These are phyloP conservation scores for Siderastrea radians DNA, from an alignment of 92 coral and sea anemone genomes.

Conservation along the genomic window DNA sequence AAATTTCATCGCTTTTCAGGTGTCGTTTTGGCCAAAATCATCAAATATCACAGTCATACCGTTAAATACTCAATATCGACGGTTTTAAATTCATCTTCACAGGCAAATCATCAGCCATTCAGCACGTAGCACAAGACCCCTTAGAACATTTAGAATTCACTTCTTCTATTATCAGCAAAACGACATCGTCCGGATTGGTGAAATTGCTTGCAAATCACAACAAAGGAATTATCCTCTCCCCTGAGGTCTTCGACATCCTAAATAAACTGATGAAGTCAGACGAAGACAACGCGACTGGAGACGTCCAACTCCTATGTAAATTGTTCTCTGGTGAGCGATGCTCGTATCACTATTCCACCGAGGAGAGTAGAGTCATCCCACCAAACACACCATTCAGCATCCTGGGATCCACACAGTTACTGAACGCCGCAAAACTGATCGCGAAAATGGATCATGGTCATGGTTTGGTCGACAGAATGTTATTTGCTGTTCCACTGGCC, in stretches of 20 bases:
- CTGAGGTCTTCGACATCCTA: no score
- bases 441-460: no score
- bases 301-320: not conserved
- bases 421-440: slow-evolving; percentile 3
- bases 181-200: slow-evolving; percentile 61
- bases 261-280: no score
- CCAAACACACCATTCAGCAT: slow-evolving; percentile 63
- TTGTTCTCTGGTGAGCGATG: slow-evolving; percentile 60
- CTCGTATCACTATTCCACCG: slow-evolving; percentile 64
- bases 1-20: no score
- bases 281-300: no score
- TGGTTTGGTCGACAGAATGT: no score
- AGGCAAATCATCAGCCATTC: slow-evolving; percentile 49
- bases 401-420: slow-evolving; percentile 66
- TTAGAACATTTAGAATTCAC: slow-evolving; percentile 8
- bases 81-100: no score
- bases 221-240: slow-evolving; percentile 45
- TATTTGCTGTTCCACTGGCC: no score
- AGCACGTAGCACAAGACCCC: slow-evolving; percentile 35
- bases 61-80: no score
- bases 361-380: slow-evolving; percentile 43
- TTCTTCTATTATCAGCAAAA: slow-evolving; percentile 30
- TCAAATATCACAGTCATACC: no score
- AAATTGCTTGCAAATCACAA: slow-evolving; percentile 35
- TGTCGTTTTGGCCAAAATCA: no score